Evolutionary conservation across 2,797 vertebrate species (phyloP).

Genomic region (Acipenser transmontanus): DNA sequence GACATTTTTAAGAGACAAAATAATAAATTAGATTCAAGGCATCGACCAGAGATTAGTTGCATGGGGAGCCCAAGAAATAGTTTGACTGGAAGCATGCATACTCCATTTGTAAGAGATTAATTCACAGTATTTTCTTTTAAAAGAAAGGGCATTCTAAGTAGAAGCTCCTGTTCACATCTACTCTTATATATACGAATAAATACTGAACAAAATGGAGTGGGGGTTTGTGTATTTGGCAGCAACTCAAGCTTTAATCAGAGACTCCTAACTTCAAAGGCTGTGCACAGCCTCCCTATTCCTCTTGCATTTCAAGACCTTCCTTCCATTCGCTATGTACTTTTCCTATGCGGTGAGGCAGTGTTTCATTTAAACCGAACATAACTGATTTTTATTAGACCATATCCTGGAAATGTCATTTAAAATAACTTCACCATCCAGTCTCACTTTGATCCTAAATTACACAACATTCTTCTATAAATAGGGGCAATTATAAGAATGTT

Average conservation of each 20-base stretch:
- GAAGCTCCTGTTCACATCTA: conserved; percentile 21
- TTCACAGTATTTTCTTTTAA: conserved; percentile 15
- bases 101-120: conserved; percentile 27
- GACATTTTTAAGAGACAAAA: conserved; percentile 40
- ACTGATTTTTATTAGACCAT: conserved; percentile 36
- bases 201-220: conserved; percentile 24
- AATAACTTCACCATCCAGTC: conserved; percentile 33
- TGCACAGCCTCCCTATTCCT: conserved; percentile 15
- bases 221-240: conserved; percentile 30
- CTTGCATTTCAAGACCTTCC: conserved; percentile 21
- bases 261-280: conserved; percentile 39
- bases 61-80: conserved; percentile 33
- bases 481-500: conserved; percentile 40
- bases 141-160: conserved; percentile 5
- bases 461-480: conserved; percentile 46
- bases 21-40: conserved; percentile 42
- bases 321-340: conserved; percentile 26
- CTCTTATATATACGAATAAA: conserved; percentile 21
- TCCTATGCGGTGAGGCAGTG: conserved; percentile 26
- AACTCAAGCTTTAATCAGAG: conserved; percentile 53
- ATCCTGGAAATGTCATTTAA: conserved; percentile 35
- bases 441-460: conserved; percentile 43
- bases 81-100: conserved; percentile 31
- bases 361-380: conserved; percentile 30
- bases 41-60: conserved; percentile 47